A percentile compares a stretch with the other conserved stretches of the same genome.
Conservation (phyloP, 2,888 invertebrate genomes). For the Balanococcus diminutus region DNA sequence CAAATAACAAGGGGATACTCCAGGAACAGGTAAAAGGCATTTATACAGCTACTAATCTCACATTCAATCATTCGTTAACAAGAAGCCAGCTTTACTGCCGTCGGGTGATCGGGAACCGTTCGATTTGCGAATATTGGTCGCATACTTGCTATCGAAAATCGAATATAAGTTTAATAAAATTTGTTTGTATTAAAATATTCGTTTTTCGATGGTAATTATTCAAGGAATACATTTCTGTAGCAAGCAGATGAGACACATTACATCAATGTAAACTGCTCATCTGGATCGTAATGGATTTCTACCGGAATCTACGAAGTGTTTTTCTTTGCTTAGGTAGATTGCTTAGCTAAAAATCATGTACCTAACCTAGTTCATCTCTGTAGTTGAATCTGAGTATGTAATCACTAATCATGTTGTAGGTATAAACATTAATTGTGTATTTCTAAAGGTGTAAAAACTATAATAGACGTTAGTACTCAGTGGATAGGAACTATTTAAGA, state of each 20-base stretch:
- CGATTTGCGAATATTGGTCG: not conserved
- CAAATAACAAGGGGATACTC: conserved; percentile 32
- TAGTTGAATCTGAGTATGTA: no score
- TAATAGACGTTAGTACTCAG: no score
- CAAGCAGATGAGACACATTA: not conserved
- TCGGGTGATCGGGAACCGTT: not conserved
- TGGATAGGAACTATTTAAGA: no score
- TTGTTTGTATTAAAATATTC: conserved; percentile 32
- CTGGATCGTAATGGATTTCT: not conserved
- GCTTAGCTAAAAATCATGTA: no score
- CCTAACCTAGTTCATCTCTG: no score
- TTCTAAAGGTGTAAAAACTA: no score
- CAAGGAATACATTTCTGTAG: not conserved
- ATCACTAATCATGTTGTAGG: no score
- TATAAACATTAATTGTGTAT: no score
- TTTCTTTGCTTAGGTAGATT: not conserved
- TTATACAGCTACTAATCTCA: not conserved
- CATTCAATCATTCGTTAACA: not conserved
- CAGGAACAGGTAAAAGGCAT: not conserved
- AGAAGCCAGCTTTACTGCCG: not conserved
- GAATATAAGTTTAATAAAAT: conserved; percentile 40
- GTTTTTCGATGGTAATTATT: conserved; percentile 43
- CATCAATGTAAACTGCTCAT: not conserved
- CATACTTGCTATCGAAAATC: conserved; percentile 42
- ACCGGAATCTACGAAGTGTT: not conserved